These are phyloP conservation scores for Myrmecobius fasciatus DNA, from an alignment of 2,113 vertebrate species.

Conservation along the genomic window DNA sequence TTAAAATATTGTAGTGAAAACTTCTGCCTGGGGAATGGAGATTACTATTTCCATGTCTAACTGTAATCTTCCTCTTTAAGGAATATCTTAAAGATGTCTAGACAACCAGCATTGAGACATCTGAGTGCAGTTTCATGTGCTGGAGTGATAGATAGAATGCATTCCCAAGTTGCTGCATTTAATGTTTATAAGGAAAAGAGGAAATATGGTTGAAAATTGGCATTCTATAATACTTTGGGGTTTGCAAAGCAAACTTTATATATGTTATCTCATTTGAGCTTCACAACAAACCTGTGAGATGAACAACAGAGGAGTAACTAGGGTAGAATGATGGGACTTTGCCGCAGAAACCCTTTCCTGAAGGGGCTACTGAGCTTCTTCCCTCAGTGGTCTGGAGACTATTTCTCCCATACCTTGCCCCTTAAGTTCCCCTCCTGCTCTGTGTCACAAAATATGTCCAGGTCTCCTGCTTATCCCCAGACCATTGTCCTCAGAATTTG, in stretches of 20 bases:
- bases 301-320: background rate
- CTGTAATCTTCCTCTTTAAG: background rate
- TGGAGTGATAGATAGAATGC: background rate
- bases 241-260: background rate
- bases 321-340: background rate
- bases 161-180: background rate
- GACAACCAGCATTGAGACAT: background rate
- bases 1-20: conserved; percentile 61
- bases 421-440: background rate
- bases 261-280: background rate
- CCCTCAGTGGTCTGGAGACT: background rate
- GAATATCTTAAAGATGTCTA: conserved; percentile 25
- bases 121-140: background rate
- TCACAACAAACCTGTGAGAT: background rate
- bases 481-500: background rate
- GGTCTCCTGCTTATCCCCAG: background rate
- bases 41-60: conserved; percentile 23
- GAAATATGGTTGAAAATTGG: background rate
- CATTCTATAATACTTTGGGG: background rate
- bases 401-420: background rate
- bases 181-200: background rate
- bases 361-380: background rate
- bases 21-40: conserved; percentile 43
- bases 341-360: background rate
- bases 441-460: background rate